Evolutionary conservation across 2,888 invertebrate species (phyloP).

Genomic region (Norana najaformis): DNA sequence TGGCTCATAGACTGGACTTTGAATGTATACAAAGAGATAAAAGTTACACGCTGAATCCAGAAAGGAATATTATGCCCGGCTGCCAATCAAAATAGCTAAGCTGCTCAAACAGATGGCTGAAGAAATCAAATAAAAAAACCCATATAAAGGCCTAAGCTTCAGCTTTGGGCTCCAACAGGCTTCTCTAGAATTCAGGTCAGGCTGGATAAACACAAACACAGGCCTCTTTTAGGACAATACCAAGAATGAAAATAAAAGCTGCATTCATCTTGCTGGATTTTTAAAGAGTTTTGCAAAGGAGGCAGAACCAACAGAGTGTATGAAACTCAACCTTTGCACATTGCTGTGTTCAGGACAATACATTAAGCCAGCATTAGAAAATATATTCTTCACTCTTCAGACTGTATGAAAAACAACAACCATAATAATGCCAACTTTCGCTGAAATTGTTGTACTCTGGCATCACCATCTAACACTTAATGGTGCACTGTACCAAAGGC

Average conservation of each 20-base stretch:
- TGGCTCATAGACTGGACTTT: background rate
- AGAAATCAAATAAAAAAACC: background rate
- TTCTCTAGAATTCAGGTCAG: background rate
- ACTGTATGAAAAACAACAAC: too few relatives aligned
- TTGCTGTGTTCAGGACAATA: too few relatives aligned
- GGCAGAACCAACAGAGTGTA: background rate
- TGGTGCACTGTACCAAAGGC: too few relatives aligned
- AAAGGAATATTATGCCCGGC: background rate
- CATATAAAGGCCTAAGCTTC: background rate
- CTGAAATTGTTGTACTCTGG: too few relatives aligned
- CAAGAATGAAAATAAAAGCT: background rate
- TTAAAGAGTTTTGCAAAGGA: background rate
- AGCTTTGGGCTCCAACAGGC: background rate
- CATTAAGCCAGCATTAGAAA: too few relatives aligned
- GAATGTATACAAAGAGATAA: conserved; percentile 10
- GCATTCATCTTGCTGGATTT: background rate
- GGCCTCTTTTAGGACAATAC: background rate
- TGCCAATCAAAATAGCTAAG: conserved; percentile 13
- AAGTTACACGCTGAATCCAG: background rate
- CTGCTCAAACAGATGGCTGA: background rate
- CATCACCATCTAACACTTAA: too few relatives aligned
- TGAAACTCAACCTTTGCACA: background rate
- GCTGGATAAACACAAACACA: background rate
- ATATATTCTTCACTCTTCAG: too few relatives aligned
- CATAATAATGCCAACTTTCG: too few relatives aligned